Conservation (phyloP, 2,888 invertebrate genomes). For the Callosobruchus maculatus region DNA sequence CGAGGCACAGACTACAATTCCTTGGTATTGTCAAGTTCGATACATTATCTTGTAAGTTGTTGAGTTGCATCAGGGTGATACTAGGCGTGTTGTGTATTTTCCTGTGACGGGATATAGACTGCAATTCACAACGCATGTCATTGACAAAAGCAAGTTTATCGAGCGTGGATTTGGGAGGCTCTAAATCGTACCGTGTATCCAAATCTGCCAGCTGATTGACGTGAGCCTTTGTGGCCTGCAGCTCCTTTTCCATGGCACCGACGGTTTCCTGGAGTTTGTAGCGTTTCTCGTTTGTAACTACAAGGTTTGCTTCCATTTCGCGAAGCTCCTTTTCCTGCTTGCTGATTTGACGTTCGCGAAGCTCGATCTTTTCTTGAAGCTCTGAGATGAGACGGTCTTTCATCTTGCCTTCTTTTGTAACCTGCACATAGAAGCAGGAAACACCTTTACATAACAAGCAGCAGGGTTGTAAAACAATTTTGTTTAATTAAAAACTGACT, state of each 20-base stretch:
- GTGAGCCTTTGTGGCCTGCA: conserved; percentile 42
- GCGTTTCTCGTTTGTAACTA: conserved; percentile 41
- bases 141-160: neutral
- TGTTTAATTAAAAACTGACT: too few species aligned
- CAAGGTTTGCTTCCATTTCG: conserved; percentile 34
- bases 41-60: neutral
- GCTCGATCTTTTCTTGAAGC: conserved; percentile 35
- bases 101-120: neutral
- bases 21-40: neutral
- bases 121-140: neutral
- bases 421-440: conserved; percentile 10
- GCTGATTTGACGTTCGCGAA: conserved; percentile 30
- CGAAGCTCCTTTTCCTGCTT: conserved; percentile 38
- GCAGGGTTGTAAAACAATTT: too few species aligned
- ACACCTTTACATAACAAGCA: too few species aligned
- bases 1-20: neutral
- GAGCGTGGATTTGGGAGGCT: neutral
- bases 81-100: neutral
- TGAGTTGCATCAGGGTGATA: neutral
- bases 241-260: conserved; percentile 41
- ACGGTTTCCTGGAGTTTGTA: conserved; percentile 43
- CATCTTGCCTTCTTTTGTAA: conserved; percentile 29
- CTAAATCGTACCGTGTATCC: conserved; percentile 39
- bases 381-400: conserved; percentile 36
- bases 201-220: conserved; percentile 38